These are phyloP conservation scores for Dysmachus trigonus DNA, from an alignment of 2,888 invertebrate genomes.

Conservation along the genomic window DNA sequence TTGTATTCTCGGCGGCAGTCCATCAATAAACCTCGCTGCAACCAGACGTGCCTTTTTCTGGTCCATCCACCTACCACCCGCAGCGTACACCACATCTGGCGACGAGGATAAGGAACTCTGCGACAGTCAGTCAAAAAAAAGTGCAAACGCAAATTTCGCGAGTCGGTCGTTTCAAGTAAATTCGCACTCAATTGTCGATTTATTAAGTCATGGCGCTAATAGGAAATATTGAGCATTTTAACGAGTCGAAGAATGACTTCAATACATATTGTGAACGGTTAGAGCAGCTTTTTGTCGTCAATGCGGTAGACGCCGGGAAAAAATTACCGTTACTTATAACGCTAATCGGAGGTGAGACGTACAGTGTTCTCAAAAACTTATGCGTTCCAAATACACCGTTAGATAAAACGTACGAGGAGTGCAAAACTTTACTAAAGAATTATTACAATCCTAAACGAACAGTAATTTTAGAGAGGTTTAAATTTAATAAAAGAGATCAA, in stretches of 20 bases:
- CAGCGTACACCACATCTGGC: too few species aligned
- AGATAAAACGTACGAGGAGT: not conserved
- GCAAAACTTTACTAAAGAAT: not conserved
- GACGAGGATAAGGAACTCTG: too few species aligned
- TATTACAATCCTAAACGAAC: not conserved
- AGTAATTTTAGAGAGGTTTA: not conserved
- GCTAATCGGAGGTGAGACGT: slow-evolving; percentile 43
- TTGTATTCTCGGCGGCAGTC: too few species aligned
- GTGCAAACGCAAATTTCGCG: too few species aligned
- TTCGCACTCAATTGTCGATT: too few species aligned
- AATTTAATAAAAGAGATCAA: too few species aligned
- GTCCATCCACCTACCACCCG: too few species aligned
- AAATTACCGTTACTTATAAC: slow-evolving; percentile 43
- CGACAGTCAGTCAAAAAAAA: too few species aligned
- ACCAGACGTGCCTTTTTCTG: too few species aligned
- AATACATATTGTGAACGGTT: slow-evolving; percentile 38
- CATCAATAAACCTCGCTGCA: too few species aligned
- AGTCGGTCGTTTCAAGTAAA: too few species aligned
- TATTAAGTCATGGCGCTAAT: slow-evolving; percentile 59
- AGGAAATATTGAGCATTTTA: slow-evolving; percentile 25
- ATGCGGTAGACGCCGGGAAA: not conserved
- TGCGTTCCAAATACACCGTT: not conserved
- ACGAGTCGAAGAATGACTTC: slow-evolving; percentile 37
- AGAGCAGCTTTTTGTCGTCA: slow-evolving; percentile 43
- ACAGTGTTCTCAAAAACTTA: slow-evolving; percentile 39